Conservation (phyloP, 2,888 invertebrate species). For the Chrysina gloriosa region DNA sequence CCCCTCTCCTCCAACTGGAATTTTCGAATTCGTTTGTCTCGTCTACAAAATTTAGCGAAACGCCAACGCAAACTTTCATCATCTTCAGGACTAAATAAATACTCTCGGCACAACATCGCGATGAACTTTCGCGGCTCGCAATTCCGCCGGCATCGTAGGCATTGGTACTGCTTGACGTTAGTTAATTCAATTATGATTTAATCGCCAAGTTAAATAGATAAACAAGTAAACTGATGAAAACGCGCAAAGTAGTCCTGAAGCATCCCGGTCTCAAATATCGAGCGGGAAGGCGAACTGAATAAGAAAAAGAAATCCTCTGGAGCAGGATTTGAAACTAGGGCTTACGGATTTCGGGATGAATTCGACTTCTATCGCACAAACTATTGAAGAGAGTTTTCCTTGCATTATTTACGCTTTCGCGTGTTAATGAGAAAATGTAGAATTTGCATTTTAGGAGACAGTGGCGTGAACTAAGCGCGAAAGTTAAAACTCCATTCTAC, state of each 20-base stretch:
- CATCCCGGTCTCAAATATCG: background rate
- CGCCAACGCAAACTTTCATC: background rate
- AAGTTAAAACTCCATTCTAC: no score
- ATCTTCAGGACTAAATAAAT: background rate
- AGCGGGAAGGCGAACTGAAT: background rate
- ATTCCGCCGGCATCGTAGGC: background rate
- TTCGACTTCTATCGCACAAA: slow-evolving; percentile 59
- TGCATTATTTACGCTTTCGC: no score
- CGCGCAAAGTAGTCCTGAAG: background rate
- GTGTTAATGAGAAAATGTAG: no score
- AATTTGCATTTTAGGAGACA: no score
- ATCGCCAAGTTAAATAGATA: background rate
- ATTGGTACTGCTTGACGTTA: background rate
- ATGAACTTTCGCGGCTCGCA: background rate
- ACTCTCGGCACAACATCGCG: background rate
- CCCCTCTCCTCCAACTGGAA: background rate
- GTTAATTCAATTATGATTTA: background rate
- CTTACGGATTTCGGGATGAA: slow-evolving; percentile 68
- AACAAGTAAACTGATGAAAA: background rate
- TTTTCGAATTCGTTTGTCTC: background rate
- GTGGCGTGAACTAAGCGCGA: no score
- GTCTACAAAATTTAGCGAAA: background rate
- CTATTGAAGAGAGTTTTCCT: slow-evolving; percentile 60
- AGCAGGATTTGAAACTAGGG: slow-evolving; percentile 78
- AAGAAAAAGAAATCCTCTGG: slow-evolving; percentile 67